Base-by-base conservation (phyloP, 1,140 invertebrate genomes). In the Anastrepha obliqua region DNA sequence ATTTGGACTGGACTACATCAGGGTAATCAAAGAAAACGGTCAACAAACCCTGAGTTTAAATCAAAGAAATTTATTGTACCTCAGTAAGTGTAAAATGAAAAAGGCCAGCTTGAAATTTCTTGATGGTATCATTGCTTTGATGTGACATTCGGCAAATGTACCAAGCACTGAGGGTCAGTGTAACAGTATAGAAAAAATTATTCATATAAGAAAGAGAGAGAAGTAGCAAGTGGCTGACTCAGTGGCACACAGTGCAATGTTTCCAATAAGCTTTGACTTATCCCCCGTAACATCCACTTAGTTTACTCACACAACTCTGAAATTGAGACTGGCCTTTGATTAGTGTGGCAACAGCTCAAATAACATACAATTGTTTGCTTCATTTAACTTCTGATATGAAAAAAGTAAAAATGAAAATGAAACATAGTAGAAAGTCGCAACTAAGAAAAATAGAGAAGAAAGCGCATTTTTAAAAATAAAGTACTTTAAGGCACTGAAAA, bases 321-420 rank as follows among this genome's bases (percentile, higher is more conserved):
- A 81, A 81, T 81, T 29, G 74, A 81, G 47, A 55, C 74, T 58
- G 74, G 17, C 74, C 44, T 55, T 81, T 81, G 47, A 81, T 81
- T 81, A 55, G 74, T 81, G 47, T 81, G 47, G 47, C 85, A 86
- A 86, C 58, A 86, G 85, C 85, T 86, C 85, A 62, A 86, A 86
- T 86, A 86, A 86, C 85, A 60, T 86, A 42, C 85, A 86, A 86
- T 86, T 86, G 58, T 86, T 86, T 86, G 85, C 85, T 86, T 86
- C 85, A 86, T 86, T 86, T 86, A 60, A 60, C 62, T 86, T 29
- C 13, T 86, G 85, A 60, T 60, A 44, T 86, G 59, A 60, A 86
- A 62, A 17, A 42, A 4, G 17, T 7, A 59, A 86, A 42, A 85
- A 59, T 51, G 20, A 39, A 29, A 39, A 58, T n/a, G 81, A 6